A percentile compares a stretch with the other conserved stretches of the same genome.
Evolutionary conservation across 2,888 invertebrate genomes (phyloP).

Genomic region (Trissoscelio sp.): DNA sequence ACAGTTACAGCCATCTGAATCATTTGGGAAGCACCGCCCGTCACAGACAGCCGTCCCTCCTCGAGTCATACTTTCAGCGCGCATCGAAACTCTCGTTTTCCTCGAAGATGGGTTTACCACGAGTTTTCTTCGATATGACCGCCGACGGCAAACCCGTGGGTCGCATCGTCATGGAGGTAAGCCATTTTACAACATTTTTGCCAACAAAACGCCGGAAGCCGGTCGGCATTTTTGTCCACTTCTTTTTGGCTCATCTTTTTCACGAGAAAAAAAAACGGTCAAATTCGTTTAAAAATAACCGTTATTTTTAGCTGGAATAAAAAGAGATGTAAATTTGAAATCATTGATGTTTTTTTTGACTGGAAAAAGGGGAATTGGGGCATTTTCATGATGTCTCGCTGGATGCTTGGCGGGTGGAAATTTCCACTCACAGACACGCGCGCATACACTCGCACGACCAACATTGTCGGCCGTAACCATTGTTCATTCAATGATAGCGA

Average conservation of each 20-base stretch:
- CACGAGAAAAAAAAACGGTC: too few relatives aligned
- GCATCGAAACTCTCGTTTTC: conserved; percentile 78
- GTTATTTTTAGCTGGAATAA: not conserved
- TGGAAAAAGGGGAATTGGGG: too few relatives aligned
- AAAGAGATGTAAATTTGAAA: too few relatives aligned
- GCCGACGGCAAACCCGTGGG: conserved; percentile 92
- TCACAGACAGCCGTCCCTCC: conserved; percentile 76
- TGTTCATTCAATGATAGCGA: conserved; percentile 37
- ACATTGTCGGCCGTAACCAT: conserved; percentile 14
- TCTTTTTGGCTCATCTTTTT: not conserved
- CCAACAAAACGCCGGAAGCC: conserved; percentile 9
- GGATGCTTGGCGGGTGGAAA: conserved; percentile 29
- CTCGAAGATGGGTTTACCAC: conserved; percentile 90
- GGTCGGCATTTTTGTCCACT: conserved; percentile 22
- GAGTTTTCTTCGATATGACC: conserved; percentile 95
- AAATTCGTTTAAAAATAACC: too few relatives aligned
- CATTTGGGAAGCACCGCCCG: conserved; percentile 82
- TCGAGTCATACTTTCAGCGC: conserved; percentile 84
- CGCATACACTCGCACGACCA: conserved; percentile 3
- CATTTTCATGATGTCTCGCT: not conserved
- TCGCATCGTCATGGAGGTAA: conserved; percentile 95
- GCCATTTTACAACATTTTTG: not conserved
- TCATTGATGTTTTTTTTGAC: too few relatives aligned
- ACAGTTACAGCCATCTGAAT: conserved; percentile 80
- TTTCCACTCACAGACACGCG: conserved; percentile 36